phyloP scores from a whole-genome alignment of 1,140 invertebrate species.

The Drosophila bipectinata region DNA sequence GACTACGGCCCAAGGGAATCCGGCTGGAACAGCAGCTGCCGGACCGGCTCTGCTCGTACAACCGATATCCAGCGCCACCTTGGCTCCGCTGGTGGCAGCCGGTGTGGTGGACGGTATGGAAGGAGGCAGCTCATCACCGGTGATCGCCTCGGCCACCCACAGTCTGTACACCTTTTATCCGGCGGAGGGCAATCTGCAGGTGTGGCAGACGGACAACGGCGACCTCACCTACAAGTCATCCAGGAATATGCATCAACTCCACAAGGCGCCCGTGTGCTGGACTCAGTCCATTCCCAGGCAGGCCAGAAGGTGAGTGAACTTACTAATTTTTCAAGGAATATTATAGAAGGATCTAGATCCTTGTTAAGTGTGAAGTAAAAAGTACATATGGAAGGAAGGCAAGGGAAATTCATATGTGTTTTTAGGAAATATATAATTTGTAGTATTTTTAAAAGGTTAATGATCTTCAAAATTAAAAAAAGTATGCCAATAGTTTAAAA shows the following conservation, averaged over 20 bases:
- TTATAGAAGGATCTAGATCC: background rate
- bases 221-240: constrained; percentile 82
- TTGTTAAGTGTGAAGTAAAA: background rate
- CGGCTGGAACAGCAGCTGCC: constrained; percentile 38
- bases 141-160: constrained; percentile 79
- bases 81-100: constrained; percentile 59
- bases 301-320: constrained; percentile 78
- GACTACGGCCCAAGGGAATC: constrained; percentile 31
- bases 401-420: too few relatives aligned
- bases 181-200: constrained; percentile 81
- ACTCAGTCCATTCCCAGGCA: constrained; percentile 83
- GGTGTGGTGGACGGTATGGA: constrained; percentile 62
- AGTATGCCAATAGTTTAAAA: background rate
- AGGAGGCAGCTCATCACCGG: constrained; percentile 66
- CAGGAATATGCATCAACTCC: constrained; percentile 78
- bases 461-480: too few relatives aligned
- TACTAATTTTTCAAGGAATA: background rate
- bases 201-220: constrained; percentile 82
- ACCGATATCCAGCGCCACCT: constrained; percentile 77
- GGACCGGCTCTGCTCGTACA: constrained; percentile 75
- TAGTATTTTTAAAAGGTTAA: background rate
- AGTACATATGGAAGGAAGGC: too few relatives aligned
- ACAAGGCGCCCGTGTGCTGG: constrained; percentile 83
- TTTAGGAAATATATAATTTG: too few relatives aligned
- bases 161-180: constrained; percentile 83